phyloP scores from a whole-genome alignment of 2,113 vertebrate species.

The Megaceryle maxima region DNA sequence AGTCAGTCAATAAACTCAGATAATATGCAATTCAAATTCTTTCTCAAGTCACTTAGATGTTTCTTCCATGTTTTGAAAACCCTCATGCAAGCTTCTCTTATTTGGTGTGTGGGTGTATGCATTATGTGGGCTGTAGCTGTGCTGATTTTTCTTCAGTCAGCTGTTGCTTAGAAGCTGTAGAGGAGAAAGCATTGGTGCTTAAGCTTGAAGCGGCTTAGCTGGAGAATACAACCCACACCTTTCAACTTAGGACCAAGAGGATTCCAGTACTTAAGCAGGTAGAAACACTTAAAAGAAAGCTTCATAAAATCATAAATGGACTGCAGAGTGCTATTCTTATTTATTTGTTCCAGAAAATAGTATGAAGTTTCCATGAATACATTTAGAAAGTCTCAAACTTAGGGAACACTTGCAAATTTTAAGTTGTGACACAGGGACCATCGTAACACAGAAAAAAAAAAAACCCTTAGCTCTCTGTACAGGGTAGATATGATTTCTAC shows the following conservation, averaged over 20 bases:
- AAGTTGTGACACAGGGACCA: neutral
- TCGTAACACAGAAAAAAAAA: neutral
- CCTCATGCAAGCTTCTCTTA: neutral
- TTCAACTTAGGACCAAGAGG: neutral
- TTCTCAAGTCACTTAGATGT: neutral
- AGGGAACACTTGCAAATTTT: neutral
- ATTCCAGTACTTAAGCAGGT: neutral
- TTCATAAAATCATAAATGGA: neutral
- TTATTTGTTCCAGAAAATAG: neutral
- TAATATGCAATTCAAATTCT: conserved; percentile 2
- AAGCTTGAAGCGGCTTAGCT: neutral
- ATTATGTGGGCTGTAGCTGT: neutral
- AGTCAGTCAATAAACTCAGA: neutral
- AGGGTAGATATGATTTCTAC: neutral
- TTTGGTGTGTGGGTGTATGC: neutral
- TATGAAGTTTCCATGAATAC: neutral
- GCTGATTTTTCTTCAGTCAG: neutral
- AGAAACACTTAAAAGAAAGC: neutral
- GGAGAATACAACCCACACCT: neutral
- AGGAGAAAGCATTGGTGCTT: neutral
- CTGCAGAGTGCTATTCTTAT: neutral
- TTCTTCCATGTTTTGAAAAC: neutral
- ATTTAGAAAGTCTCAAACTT: neutral
- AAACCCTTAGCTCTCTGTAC: neutral
- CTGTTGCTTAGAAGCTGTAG: conserved; percentile 24